Evolutionary conservation across 2,113 vertebrate genomes (phyloP).

Genomic region (Thamnophis sirtalis): DNA sequence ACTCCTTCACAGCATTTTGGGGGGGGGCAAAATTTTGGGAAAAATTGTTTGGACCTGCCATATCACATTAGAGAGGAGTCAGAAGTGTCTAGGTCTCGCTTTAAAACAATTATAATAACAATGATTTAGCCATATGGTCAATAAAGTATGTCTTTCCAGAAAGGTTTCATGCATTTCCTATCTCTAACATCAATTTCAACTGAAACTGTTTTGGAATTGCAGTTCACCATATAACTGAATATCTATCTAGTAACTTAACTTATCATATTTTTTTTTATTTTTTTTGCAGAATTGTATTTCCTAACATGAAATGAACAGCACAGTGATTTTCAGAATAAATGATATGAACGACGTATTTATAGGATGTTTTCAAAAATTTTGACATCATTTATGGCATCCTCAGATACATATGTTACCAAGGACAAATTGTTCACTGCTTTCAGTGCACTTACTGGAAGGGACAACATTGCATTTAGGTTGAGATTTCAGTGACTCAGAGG

Average conservation of each 20-base stretch:
- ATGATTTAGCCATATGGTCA: slow-evolving; percentile 75
- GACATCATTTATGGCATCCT: slow-evolving; percentile 16
- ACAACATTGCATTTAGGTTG: slow-evolving; percentile 63
- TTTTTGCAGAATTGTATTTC: slow-evolving; percentile 51
- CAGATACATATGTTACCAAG: background rate
- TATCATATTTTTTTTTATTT: slow-evolving; percentile 54
- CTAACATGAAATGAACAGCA: slow-evolving; percentile 64
- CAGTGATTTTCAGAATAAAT: slow-evolving; percentile 62
- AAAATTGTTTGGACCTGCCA: slow-evolving; percentile 65
- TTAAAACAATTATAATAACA: slow-evolving; percentile 76
- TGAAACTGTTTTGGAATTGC: slow-evolving; percentile 66
- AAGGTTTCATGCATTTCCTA: slow-evolving; percentile 66
- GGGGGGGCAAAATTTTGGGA: slow-evolving; percentile 62
- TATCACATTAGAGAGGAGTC: slow-evolving; percentile 74
- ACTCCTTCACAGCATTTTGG: slow-evolving; percentile 68
- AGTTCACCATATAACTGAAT: slow-evolving; percentile 63
- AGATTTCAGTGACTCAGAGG: slow-evolving; percentile 75
- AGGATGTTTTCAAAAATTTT: slow-evolving; percentile 43
- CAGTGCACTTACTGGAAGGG: slow-evolving; percentile 46
- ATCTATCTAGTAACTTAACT: slow-evolving; percentile 63
- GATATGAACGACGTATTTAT: slow-evolving; percentile 52
- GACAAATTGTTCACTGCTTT: slow-evolving; percentile 16
- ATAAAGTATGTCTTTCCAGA: slow-evolving; percentile 66
- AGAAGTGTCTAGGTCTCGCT: slow-evolving; percentile 73
- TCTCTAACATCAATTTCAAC: slow-evolving; percentile 70